phyloP scores from a whole-genome alignment of 2,113 vertebrate species.

The Anseranas semipalmata region DNA sequence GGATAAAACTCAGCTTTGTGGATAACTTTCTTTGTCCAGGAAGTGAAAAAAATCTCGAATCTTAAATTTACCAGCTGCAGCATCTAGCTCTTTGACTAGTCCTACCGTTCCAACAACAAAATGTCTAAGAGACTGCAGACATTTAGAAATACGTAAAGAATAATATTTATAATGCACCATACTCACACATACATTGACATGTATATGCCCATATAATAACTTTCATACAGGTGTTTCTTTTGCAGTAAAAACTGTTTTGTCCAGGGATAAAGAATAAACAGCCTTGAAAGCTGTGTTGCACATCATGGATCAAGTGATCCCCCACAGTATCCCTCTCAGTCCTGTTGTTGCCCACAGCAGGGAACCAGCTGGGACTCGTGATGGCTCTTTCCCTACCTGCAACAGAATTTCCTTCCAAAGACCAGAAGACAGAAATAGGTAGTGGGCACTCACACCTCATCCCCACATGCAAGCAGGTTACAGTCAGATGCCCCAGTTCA shows the following conservation, averaged over 20 bases:
- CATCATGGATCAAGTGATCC: not conserved
- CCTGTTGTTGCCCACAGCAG: not conserved
- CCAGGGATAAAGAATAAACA: not conserved
- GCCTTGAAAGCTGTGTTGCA: not conserved
- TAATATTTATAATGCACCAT: not conserved
- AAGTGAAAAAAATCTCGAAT: not conserved
- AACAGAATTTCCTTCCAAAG: not conserved
- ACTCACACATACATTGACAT: too few species aligned
- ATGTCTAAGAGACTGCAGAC: not conserved
- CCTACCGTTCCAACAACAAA: not conserved
- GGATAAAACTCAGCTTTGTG: not conserved
- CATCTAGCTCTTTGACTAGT: not conserved
- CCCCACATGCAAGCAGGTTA: not conserved
- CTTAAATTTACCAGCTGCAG: not conserved
- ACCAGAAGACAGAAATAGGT: not conserved
- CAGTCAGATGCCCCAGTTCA: not conserved
- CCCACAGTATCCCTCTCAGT: not conserved
- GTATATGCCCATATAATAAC: not conserved
- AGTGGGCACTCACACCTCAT: not conserved
- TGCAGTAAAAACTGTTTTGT: not conserved
- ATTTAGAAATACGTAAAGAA: not conserved
- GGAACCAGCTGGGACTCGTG: not conserved
- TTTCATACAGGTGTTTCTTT: not conserved
- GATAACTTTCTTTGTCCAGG: not conserved
- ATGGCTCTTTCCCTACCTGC: not conserved